phyloP scores from a whole-genome alignment of 2,888 invertebrate species.

The Carpatolechia fugitivella region DNA sequence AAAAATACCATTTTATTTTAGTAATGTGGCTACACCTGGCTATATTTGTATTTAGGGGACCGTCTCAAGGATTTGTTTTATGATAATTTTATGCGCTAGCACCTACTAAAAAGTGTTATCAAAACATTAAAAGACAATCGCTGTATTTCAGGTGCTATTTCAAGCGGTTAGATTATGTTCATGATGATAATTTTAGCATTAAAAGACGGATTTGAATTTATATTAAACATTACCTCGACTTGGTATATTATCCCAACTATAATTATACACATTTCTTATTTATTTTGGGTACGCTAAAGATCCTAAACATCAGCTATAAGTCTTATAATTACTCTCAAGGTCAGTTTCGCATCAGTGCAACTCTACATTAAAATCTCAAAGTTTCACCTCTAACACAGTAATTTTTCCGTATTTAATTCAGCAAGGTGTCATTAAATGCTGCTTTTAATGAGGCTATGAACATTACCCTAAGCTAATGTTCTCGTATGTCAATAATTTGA shows the following conservation, averaged over 20 bases:
- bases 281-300: no score
- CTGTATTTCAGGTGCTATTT: not conserved
- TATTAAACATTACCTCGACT: not conserved
- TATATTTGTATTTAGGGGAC: not conserved
- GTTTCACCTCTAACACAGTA: not conserved
- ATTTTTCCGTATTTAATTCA: not conserved
- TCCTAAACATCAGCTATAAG: no score
- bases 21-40: not conserved
- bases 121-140: not conserved
- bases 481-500: constrained; percentile 9
- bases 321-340: constrained; percentile 3
- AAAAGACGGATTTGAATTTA: no score
- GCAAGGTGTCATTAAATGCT: not conserved
- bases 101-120: not conserved
- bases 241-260: no score
- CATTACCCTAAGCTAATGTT: constrained; percentile 5
- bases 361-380: not conserved
- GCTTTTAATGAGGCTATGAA: not conserved
- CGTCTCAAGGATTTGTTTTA: not conserved
- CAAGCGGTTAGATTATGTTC: not conserved
- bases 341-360: not conserved
- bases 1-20: not conserved
- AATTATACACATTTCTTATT: no score
- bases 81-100: not conserved
- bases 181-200: not conserved